Conservation (phyloP, 2,888 invertebrate species). For the Epinotia ramella region DNA sequence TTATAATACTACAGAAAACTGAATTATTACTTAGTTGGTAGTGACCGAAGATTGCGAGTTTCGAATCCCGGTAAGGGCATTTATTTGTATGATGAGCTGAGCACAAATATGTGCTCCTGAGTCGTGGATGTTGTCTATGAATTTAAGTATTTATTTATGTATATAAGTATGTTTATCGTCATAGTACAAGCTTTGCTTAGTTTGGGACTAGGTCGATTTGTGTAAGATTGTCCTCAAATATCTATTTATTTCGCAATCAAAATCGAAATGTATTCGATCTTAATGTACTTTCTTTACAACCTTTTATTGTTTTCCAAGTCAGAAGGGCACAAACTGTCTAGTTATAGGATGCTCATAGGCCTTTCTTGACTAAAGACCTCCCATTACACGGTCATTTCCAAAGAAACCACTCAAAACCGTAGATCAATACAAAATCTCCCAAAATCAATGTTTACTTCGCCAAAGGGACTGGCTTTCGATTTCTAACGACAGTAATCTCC, state of each 20-base stretch:
- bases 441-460: conserved; percentile 43
- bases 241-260: conserved; percentile 1
- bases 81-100: no score
- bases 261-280: background rate
- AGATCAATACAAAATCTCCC: conserved; percentile 44
- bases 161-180: no score
- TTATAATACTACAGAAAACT: no score
- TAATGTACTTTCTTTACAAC: background rate
- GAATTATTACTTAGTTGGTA: no score
- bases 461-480: conserved; percentile 22
- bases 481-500: background rate
- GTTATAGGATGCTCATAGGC: background rate
- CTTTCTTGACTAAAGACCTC: conserved; percentile 19
- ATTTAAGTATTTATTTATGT: no score
- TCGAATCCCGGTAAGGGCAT: no score
- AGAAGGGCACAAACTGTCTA: background rate
- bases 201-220: no score
- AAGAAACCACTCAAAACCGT: conserved; percentile 44
- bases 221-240: background rate
- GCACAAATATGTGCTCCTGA: no score
- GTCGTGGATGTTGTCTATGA: no score
- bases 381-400: conserved; percentile 43
- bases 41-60: no score
- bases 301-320: background rate
- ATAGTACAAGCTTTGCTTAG: no score